phyloP scores from a whole-genome alignment of 2,888 invertebrate genomes.

The Cephus rjabovi region DNA sequence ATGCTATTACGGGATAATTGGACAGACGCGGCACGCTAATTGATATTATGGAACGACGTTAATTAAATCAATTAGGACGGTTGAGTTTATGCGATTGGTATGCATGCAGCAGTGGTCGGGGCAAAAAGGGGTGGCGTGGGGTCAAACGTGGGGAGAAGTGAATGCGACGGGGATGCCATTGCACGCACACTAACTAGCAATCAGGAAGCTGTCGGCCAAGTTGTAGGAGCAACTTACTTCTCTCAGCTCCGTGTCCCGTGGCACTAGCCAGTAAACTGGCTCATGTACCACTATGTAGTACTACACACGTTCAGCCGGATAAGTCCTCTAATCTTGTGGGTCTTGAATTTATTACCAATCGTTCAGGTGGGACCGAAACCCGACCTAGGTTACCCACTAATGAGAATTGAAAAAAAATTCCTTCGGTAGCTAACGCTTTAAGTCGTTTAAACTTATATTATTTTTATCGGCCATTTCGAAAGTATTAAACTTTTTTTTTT shows the following conservation, averaged over 20 bases:
- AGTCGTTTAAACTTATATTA: not conserved
- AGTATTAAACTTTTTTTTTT: not conserved
- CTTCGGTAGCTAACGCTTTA: not conserved
- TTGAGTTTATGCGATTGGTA: constrained; percentile 46
- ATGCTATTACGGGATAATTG: constrained; percentile 37
- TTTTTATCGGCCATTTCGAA: not conserved
- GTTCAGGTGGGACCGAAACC: not conserved
- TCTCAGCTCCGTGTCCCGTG: constrained; percentile 21
- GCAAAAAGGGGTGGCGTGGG: not conserved
- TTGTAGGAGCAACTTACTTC: constrained; percentile 50
- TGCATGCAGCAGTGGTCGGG: constrained; percentile 30
- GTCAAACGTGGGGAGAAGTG: constrained; percentile 29
- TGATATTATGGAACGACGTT: constrained; percentile 49
- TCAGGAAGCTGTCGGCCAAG: constrained; percentile 57
- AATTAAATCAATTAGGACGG: constrained; percentile 54
- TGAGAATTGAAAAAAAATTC: not conserved
- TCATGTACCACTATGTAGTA: not conserved
- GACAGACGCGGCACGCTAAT: constrained; percentile 36
- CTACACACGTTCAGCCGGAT: not conserved
- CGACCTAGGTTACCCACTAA: not conserved
- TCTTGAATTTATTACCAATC: not conserved
- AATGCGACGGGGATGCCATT: constrained; percentile 49
- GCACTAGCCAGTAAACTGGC: not conserved
- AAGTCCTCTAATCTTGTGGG: not conserved
- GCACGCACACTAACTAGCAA: constrained; percentile 55